Base-by-base conservation (phyloP, 2,113 vertebrate species). In the Noturus placidus region DNA sequence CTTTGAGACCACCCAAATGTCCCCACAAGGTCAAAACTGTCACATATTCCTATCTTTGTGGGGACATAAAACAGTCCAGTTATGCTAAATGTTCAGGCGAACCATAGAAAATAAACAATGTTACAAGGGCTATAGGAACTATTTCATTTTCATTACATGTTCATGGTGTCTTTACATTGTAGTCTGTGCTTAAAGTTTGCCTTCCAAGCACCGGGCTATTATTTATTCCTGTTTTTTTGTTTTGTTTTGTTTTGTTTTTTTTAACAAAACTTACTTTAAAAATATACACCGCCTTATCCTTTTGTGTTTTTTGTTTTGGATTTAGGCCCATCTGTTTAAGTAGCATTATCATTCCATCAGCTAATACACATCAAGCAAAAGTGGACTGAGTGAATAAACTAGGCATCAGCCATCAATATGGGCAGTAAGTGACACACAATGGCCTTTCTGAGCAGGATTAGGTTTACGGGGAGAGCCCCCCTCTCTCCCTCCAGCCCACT, bases 401-500 rank as follows among this genome's bases (percentile, higher is more conserved):
- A 81, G 65, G 63, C 77, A 69, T 81, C 85, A 87, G 63, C 14
- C 79, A 87, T 70, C 78, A 87, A 87, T 81, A 81, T 87, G 63
- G 78, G 85, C 50, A 87, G 63, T 87, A 87, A 87, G 78, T 87
- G 85, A 52, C 83, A 83, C 74, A 87, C 65, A 80, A 65, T 88
- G 89, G 82, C 52, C 82, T 83, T 65, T 82, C 59, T 67, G 86
- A 59, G 63, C 59, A 19, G 82, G 81, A 85, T 89, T 89, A 89
- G 74, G 84, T 85, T 87, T 81, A 54, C 38, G 22, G 38, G 22
- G 69, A 81, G 52, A 79, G 38, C 33, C 4, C 38, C 83, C 59
- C 13, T 3, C 80, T 42, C 83, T 35, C 42, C 30, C 84, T 86
- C 22, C 63, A 81, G 83, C 83, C 65, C 83, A 74, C 83, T 61